Conservation (phyloP, 1,140 invertebrate species). For the Phenacoccus solenopsis region DNA sequence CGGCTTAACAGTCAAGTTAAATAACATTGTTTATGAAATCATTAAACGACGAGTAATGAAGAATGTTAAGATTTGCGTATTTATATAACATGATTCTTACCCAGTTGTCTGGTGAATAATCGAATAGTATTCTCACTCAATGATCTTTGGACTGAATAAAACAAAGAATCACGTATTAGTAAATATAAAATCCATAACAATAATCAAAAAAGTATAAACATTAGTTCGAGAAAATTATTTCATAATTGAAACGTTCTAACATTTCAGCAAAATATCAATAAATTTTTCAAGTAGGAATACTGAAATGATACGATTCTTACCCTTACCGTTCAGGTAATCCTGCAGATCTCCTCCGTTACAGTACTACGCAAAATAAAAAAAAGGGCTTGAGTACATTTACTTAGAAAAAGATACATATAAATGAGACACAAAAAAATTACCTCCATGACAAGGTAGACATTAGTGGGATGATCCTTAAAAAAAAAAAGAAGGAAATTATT, state of each 20-base stretch:
- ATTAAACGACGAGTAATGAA: not conserved
- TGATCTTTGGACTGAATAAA: slow-evolving; percentile 63
- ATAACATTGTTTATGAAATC: slow-evolving; percentile 18
- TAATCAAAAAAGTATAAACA: slow-evolving; percentile 19
- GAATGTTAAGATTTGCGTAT: not conserved
- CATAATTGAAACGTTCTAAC: no score
- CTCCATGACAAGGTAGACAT: slow-evolving; percentile 53
- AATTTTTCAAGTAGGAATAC: slow-evolving; percentile 26
- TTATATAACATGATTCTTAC: slow-evolving; percentile 37
- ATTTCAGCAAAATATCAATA: slow-evolving; percentile 12
- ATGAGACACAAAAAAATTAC: slow-evolving; percentile 38
- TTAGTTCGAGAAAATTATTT: no score
- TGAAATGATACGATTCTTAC: not conserved
- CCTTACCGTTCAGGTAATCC: slow-evolving; percentile 80
- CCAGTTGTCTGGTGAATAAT: slow-evolving; percentile 86
- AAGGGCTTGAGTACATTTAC: slow-evolving; percentile 23
- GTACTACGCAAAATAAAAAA: slow-evolving; percentile 49
- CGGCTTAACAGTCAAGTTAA: slow-evolving; percentile 47
- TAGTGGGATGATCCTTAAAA: slow-evolving; percentile 19
- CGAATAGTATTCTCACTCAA: slow-evolving; percentile 94
- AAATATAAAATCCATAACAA: slow-evolving; percentile 32
- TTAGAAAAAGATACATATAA: slow-evolving; percentile 20
- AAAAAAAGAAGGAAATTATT: not conserved
- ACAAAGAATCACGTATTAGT: slow-evolving; percentile 23
- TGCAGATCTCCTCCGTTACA: slow-evolving; percentile 98